Base-by-base conservation (phyloP, 2,888 invertebrate genomes). In the Drosophila histrio region DNA sequence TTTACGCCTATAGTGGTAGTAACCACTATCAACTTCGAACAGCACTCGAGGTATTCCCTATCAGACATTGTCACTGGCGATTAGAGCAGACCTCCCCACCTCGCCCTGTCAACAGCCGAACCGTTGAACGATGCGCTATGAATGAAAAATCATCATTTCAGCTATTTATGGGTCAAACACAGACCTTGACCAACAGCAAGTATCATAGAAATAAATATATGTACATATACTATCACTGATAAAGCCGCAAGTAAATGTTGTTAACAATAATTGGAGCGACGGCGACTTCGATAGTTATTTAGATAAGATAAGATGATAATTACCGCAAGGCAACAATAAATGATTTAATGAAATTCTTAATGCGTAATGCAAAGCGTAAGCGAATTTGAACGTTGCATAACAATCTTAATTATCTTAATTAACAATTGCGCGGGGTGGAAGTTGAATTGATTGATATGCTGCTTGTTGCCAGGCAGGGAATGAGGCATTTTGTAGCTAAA, bases 161-260 rank as follows among this genome's bases (percentile, higher is more conserved):
- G 9, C 32, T 39, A 44, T 59, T 57, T 69, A 38, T 73, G 39
- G 60, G 53, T 64, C 65, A 39, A 21, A 11, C 8, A 2, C 39
- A 13, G 56, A 53, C 60, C 70, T 70, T 70, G 68, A 70, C 68
- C 63, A 53, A 58, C 43, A 49, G 38, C 32, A 63, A 64, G 53
- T 72, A 60, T 57, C 36, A 49, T 9, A 13, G 30, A 49, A 50
- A 30, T 36, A 47, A 49, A 36, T 36, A 13, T 34, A 44, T 26
- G 19, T 5, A 26, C 9, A 44, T 26, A 38, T 5, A 26, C 9
- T 32, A 11, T 34, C 26, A 38, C 8, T 36, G 57, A 57, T 57
- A 57, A 57, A 44, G 32, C 26, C 11, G 30, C 30, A 43, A 47
- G 54, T 43, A 56, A 56, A 30, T 26, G 38, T 41, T 44, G 67